Conservation (phyloP, 2,888 invertebrate genomes). For the Thymelicus lineola region DNA sequence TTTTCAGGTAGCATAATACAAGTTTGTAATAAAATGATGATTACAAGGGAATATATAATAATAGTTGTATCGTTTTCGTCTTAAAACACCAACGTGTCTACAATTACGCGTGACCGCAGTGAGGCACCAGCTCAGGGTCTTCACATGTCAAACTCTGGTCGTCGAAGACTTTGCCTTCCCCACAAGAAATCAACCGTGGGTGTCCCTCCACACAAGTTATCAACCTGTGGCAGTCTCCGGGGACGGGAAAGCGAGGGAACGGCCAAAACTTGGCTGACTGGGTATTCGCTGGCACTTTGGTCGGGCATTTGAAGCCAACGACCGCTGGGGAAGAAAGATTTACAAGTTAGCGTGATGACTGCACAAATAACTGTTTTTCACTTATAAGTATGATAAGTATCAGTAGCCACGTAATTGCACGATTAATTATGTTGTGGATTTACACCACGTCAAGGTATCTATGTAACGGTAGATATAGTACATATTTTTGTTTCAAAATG, state of each 20-base stretch:
- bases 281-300: conserved; percentile 91
- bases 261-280: conserved; percentile 96
- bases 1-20: too few relatives aligned
- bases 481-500: too few relatives aligned
- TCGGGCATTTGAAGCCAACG: conserved; percentile 96
- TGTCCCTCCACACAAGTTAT: conserved; percentile 96
- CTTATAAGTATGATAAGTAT: conserved; percentile 5
- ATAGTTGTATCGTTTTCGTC: conserved; percentile 57
- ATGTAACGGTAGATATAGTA: background rate
- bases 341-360: conserved; percentile 31
- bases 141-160: conserved; percentile 93
- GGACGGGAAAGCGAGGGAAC: conserved; percentile 95
- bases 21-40: too few relatives aligned
- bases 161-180: conserved; percentile 94
- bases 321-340: conserved; percentile 86
- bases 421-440: background rate
- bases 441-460: background rate
- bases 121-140: conserved; percentile 87
- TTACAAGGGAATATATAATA: too few relatives aligned
- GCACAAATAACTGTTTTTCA: background rate
- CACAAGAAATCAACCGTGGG: conserved; percentile 94
- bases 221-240: conserved; percentile 93
- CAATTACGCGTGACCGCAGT: conserved; percentile 75
- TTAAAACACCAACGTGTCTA: conserved; percentile 51
- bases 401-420: background rate